A percentile compares a stretch with the other conserved stretches of the same genome.
phyloP scores from a whole-genome alignment of 2,888 invertebrate genomes.

The Nebria brevicollis region DNA sequence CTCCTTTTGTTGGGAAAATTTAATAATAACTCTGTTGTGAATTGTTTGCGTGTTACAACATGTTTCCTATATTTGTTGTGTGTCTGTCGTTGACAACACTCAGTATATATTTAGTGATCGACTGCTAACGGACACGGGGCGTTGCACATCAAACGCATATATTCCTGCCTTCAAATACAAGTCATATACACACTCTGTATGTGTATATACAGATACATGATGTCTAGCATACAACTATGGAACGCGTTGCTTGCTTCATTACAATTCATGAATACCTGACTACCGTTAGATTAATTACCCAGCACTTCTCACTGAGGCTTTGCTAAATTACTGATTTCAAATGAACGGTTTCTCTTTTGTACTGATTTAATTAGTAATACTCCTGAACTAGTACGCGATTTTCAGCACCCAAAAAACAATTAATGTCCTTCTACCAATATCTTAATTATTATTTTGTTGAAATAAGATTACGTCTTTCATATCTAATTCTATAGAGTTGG shows the following conservation, averaged over 20 bases:
- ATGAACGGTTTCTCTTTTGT: constrained; percentile 30
- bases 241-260: neutral
- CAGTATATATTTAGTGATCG: neutral
- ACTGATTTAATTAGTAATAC: constrained; percentile 32
- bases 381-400: neutral
- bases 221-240: neutral
- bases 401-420: too few species aligned
- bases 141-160: constrained; percentile 13
- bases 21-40: neutral
- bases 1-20: neutral
- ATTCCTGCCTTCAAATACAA: neutral
- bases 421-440: too few species aligned
- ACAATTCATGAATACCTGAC: constrained; percentile 4
- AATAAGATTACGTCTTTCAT: too few species aligned
- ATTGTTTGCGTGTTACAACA: neutral
- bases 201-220: neutral
- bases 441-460: too few species aligned
- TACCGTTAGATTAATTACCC: constrained; percentile 30
- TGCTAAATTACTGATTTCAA: constrained; percentile 33
- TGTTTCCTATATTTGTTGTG: neutral
- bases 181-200: neutral
- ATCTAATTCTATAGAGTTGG: too few species aligned
- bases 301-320: neutral
- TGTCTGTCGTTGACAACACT: neutral
- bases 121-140: constrained; percentile 9